Conservation (phyloP, 92 coral and sea anemone species). For the Zoanthus sansibaricus region DNA sequence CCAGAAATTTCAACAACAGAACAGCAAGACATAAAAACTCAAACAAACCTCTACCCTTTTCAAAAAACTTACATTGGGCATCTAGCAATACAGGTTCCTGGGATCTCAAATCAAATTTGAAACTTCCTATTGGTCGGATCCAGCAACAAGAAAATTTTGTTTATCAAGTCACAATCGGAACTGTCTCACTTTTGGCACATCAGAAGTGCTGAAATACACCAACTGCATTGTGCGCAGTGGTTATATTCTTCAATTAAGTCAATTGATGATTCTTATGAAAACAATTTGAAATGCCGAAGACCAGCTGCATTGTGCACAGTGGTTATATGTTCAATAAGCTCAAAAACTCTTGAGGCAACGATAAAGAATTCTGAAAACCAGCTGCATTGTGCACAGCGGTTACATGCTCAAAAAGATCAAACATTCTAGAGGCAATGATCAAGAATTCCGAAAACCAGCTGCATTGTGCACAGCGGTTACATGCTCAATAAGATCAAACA, state of each 20-base stretch:
- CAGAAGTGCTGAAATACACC: slow-evolving; percentile 45
- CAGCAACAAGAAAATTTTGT: slow-evolving; percentile 31
- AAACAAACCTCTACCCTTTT: slow-evolving; percentile 23
- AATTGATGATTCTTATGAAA: background rate
- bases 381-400: slow-evolving; percentile 86
- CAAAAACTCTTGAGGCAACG: too few relatives aligned
- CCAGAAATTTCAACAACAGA: slow-evolving; percentile 2
- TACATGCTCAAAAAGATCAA: too few relatives aligned
- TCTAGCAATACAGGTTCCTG: slow-evolving; percentile 26
- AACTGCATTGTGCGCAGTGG: slow-evolving; percentile 88
- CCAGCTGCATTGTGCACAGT: slow-evolving; percentile 89
- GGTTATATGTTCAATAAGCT: too few relatives aligned
- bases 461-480: slow-evolving; percentile 78
- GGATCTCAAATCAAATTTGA: slow-evolving; percentile 29
- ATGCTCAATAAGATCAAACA: too few relatives aligned
- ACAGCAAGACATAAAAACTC: slow-evolving; percentile 18
- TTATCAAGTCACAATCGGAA: slow-evolving; percentile 11
- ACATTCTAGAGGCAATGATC: too few relatives aligned
- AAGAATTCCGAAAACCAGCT: slow-evolving; percentile 2
- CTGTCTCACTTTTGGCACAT: slow-evolving; percentile 66
- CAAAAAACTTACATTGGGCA: slow-evolving; percentile 27
- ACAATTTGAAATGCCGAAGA: slow-evolving; percentile 4
- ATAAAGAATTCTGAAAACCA: slow-evolving; percentile 11
- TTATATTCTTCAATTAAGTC: background rate
- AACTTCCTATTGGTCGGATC: slow-evolving; percentile 27